Percentiles rank a stretch among this genome's conserved stretches.
Evolutionary conservation across 2,113 vertebrate species (phyloP).

Genomic region (Bothrops jararaca): DNA sequence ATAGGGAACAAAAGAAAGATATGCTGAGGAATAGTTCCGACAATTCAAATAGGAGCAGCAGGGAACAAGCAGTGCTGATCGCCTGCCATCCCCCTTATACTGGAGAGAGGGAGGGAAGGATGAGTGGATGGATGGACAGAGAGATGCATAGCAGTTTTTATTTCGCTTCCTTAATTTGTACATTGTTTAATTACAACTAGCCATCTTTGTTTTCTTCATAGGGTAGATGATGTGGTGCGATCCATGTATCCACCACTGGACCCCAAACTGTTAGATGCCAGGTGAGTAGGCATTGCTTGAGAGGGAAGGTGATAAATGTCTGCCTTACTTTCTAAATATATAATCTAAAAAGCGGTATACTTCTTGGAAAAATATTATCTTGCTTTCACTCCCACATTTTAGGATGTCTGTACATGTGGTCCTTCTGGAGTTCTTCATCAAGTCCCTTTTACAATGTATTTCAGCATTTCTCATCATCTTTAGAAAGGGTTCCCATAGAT

Average conservation of each 20-base stretch:
- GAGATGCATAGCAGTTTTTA: not conserved
- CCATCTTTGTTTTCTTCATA: slow-evolving; percentile 33
- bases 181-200: not conserved
- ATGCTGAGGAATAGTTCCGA: not conserved
- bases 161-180: not conserved
- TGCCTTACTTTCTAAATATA: not conserved
- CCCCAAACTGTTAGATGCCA: slow-evolving; percentile 91
- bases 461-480: too few species aligned
- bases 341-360: not conserved
- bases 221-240: slow-evolving; percentile 92
- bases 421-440: too few species aligned
- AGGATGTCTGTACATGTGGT: too few species aligned
- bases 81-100: not conserved
- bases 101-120: too few species aligned
- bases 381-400: not conserved
- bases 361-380: not conserved
- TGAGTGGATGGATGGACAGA: not conserved
- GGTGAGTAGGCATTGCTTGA: slow-evolving; percentile 58
- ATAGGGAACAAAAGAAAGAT: not conserved
- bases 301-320: not conserved
- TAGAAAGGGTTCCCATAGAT: too few species aligned
- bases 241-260: slow-evolving; percentile 95
- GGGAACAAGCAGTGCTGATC: not conserved
- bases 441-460: too few species aligned
- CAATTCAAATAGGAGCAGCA: not conserved